A percentile compares a stretch with the other conserved stretches of the same genome.
Conservation (phyloP, 2,888 invertebrate genomes). For the Amblyjoppa proteus region DNA sequence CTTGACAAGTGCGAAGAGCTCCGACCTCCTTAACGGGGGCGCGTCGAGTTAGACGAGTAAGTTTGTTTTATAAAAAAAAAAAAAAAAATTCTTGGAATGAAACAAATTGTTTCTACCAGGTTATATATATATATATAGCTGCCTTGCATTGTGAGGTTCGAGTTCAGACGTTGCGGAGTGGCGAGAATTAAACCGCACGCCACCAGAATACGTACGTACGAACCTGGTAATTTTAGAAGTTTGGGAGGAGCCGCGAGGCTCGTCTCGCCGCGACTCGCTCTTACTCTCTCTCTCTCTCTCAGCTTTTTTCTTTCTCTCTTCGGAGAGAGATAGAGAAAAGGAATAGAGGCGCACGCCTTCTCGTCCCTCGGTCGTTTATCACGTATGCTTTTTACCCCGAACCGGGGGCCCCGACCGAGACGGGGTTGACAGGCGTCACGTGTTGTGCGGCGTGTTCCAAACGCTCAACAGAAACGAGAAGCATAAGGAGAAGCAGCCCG, state of each 20-base stretch:
- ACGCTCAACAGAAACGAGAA: slow-evolving; percentile 49
- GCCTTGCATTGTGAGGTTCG: background rate
- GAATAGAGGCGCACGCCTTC: slow-evolving; percentile 39
- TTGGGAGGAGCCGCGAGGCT: slow-evolving; percentile 50
- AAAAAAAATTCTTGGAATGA: background rate
- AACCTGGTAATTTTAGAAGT: slow-evolving; percentile 68
- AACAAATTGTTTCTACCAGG: background rate
- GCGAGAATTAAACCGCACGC: slow-evolving; percentile 51
- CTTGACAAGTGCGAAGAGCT: too few relatives aligned
- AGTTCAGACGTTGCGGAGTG: slow-evolving; percentile 18
- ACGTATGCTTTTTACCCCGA: slow-evolving; percentile 64
- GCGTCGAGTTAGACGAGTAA: background rate
- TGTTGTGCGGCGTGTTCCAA: slow-evolving; percentile 63
- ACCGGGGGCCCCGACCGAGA: slow-evolving; percentile 55
- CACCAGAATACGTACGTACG: slow-evolving; percentile 44
- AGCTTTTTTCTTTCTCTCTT: too few relatives aligned
- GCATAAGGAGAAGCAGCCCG: slow-evolving; percentile 49
- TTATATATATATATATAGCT: background rate
- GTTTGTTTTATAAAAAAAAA: background rate
- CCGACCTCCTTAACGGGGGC: too few relatives aligned
- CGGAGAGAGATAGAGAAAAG: slow-evolving; percentile 17
- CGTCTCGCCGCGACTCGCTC: slow-evolving; percentile 22
- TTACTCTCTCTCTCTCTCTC: background rate
- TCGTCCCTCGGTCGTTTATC: slow-evolving; percentile 68
- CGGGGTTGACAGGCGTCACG: slow-evolving; percentile 72